Evolutionary conservation across 2,888 invertebrate species (phyloP).

Genomic region (Masnerella sp.): DNA sequence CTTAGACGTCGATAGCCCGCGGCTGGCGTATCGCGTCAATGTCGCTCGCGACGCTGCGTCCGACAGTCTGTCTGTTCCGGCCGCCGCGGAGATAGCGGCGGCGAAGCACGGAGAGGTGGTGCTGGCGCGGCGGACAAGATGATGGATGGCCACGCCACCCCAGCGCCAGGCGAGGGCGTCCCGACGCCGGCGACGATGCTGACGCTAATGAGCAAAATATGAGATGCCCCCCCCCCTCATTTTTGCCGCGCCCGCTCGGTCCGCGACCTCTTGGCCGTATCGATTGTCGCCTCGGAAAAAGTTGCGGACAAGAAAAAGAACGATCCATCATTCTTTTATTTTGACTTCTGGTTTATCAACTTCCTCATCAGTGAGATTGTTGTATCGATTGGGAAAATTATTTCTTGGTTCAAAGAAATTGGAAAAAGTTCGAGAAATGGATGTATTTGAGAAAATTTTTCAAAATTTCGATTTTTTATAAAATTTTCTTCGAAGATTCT

Average conservation of each 20-base stretch:
- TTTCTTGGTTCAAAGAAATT: too few species aligned
- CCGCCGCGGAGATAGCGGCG: conserved; percentile 59
- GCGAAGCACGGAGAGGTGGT: conserved; percentile 64
- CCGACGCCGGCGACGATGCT: conserved; percentile 75
- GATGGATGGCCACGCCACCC: conserved; percentile 74
- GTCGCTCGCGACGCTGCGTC: conserved; percentile 44
- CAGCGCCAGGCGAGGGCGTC: conserved; percentile 72
- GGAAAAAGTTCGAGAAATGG: too few species aligned
- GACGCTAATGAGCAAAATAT: conserved; percentile 78
- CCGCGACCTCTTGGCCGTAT: conserved; percentile 67
- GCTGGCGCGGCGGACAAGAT: conserved; percentile 72
- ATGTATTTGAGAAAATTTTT: too few species aligned
- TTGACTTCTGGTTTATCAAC: too few species aligned
- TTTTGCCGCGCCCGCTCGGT: conserved; percentile 51
- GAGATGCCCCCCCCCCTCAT: conserved; percentile 73
- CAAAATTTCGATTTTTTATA: too few species aligned
- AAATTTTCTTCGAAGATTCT: too few species aligned
- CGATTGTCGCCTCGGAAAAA: conserved; percentile 75
- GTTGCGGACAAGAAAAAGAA: too few species aligned
- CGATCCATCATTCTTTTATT: too few species aligned
- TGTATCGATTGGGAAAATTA: too few species aligned
- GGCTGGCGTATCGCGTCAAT: conserved; percentile 41
- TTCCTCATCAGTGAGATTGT: too few species aligned
- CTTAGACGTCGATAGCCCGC: conserved; percentile 29
- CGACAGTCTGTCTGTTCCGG: conserved; percentile 57